These are phyloP conservation scores for Tribolium madens DNA, from an alignment of 1,140 invertebrate genomes.

Conservation along the genomic window DNA sequence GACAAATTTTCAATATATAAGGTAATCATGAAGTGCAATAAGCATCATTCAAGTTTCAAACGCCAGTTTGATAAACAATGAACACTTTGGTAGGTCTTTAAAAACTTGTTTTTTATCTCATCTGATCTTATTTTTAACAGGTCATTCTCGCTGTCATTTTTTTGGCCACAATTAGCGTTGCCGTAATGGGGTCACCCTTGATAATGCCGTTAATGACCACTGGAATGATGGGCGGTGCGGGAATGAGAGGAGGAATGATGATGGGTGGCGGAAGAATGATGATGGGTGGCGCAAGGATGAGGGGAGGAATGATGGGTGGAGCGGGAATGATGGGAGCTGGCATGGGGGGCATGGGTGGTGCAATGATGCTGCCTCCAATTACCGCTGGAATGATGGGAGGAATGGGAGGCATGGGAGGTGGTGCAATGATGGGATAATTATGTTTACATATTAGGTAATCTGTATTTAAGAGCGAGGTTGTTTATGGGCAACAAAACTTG, in stretches of 20 bases:
- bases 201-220: not conserved
- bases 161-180: not conserved
- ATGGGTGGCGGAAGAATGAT: not conserved
- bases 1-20: conserved; percentile 26
- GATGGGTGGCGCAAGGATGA: not conserved
- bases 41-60: not conserved
- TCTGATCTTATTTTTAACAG: not conserved
- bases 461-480: not conserved
- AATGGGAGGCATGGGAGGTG: not conserved
- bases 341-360: not conserved
- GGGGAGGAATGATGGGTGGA: not conserved
- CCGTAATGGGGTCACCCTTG: not conserved
- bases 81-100: not conserved
- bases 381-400: not conserved
- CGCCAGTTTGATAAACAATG: not conserved
- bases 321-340: not conserved
- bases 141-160: not conserved
- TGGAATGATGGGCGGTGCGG: not conserved
- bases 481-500: not conserved
- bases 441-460: not conserved
- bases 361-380: too few species aligned
- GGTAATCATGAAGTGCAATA: not conserved
- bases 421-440: not conserved
- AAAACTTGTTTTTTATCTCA: not conserved
- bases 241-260: not conserved